A percentile compares a stretch with the other conserved stretches of the same genome.
These are phyloP conservation scores for Chamaedrilus cognettii DNA, from an alignment of 2,888 invertebrate genomes.

Conservation along the genomic window DNA sequence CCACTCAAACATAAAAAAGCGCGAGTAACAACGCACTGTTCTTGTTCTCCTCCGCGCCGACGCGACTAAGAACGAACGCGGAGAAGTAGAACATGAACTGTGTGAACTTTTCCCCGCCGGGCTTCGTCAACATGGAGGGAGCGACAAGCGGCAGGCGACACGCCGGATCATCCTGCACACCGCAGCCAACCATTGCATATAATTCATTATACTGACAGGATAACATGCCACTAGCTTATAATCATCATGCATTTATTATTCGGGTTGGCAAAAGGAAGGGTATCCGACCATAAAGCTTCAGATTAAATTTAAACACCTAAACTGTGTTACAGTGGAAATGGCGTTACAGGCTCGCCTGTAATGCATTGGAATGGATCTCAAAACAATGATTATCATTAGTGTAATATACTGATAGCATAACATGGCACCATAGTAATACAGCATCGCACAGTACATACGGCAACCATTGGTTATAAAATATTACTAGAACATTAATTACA, in stretches of 20 bases:
- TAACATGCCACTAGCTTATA: neutral
- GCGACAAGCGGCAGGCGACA: slow-evolving; percentile 50
- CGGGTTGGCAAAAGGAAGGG: too few species aligned
- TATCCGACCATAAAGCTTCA: neutral
- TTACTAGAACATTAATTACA: too few species aligned
- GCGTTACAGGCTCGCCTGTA: too few species aligned
- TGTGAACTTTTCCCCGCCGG: slow-evolving; percentile 55
- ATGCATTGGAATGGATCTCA: too few species aligned
- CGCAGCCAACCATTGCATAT: too few species aligned
- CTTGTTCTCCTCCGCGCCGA: slow-evolving; percentile 1
- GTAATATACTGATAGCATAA: too few species aligned
- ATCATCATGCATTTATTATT: neutral
- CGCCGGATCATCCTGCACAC: slow-evolving; percentile 51
- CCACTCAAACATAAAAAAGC: neutral
- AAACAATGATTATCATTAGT: too few species aligned
- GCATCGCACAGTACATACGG: too few species aligned
- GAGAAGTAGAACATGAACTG: slow-evolving; percentile 51
- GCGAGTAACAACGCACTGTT: neutral
- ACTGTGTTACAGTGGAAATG: too few species aligned
- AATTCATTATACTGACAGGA: too few species aligned
- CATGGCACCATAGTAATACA: too few species aligned
- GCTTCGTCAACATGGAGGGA: slow-evolving; percentile 53
- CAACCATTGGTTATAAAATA: too few species aligned
- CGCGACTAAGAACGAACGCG: slow-evolving; percentile 44
- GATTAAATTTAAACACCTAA: neutral